phyloP scores from a whole-genome alignment of 2,888 invertebrate species.

The Synanthedon tipuliformis region DNA sequence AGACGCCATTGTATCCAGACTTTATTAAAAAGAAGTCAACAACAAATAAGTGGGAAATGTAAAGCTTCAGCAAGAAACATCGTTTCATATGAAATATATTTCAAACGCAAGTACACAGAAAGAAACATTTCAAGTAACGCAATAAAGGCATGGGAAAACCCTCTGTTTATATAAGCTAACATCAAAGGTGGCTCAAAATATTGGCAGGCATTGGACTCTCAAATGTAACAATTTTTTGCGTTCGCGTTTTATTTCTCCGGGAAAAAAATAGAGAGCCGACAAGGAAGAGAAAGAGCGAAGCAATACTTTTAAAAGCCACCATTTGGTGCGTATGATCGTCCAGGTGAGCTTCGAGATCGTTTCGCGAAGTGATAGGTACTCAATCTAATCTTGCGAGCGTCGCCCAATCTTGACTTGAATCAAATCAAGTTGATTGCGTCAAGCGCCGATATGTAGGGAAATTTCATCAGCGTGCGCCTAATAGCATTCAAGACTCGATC shows the following conservation, averaged over 20 bases:
- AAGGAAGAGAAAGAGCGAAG: not conserved
- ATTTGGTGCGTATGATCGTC: slow-evolving; percentile 19
- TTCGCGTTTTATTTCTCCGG: slow-evolving; percentile 10
- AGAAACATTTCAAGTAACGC: slow-evolving; percentile 35
- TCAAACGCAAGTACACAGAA: slow-evolving; percentile 16
- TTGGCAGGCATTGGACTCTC: slow-evolving; percentile 31
- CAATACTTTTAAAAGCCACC: slow-evolving; percentile 13
- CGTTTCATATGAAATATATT: slow-evolving; percentile 20
- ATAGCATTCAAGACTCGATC: slow-evolving; percentile 9
- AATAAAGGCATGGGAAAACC: slow-evolving; percentile 37
- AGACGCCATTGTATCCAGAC: not conserved
- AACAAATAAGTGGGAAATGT: not conserved
- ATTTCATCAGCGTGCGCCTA: slow-evolving; percentile 11
- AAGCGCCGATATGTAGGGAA: slow-evolving; percentile 18
- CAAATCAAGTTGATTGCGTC: slow-evolving; percentile 40
- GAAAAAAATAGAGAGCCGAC: not conserved
- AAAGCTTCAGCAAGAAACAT: slow-evolving; percentile 13
- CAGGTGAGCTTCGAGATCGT: slow-evolving; percentile 21
- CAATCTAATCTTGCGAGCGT: slow-evolving; percentile 30
- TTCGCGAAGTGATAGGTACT: slow-evolving; percentile 27
- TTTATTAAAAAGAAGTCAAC: slow-evolving; percentile 2
- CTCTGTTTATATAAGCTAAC: slow-evolving; percentile 56
- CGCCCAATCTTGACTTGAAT: slow-evolving; percentile 36
- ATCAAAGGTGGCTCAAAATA: slow-evolving; percentile 47
- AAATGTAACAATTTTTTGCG: slow-evolving; percentile 28